These are phyloP conservation scores for Caiman crocodilus DNA, from an alignment of 2,797 vertebrate species.

Conservation along the genomic window DNA sequence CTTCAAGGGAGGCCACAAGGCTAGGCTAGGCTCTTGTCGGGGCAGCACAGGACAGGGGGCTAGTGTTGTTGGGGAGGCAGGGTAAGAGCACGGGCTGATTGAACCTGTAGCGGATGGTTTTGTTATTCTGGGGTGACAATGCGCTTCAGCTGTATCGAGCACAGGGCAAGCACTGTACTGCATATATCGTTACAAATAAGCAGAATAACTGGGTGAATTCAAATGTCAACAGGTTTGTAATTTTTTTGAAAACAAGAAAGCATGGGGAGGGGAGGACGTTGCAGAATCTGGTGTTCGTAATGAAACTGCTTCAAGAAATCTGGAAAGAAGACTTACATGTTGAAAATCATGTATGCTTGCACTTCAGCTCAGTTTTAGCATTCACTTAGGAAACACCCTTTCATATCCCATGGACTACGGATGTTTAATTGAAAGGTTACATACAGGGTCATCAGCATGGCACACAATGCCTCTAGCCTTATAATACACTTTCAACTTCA, in stretches of 20 bases:
- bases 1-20: background rate
- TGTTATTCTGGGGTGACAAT: background rate
- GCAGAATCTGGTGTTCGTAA: background rate
- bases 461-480: constrained; percentile 85
- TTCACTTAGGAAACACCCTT: constrained; percentile 1
- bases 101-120: background rate
- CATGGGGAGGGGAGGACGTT: background rate
- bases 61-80: background rate
- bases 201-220: background rate
- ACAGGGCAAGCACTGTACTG: background rate
- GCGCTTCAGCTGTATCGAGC: background rate
- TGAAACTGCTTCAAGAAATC: background rate
- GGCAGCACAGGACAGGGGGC: background rate
- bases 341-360: background rate
- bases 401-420: constrained; percentile 49
- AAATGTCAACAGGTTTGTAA: background rate
- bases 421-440: constrained; percentile 84
- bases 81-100: background rate
- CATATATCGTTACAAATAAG: background rate
- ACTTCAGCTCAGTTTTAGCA: background rate
- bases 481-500: constrained; percentile 85
- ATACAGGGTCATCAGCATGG: constrained; percentile 85
- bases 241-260: background rate
- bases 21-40: background rate
- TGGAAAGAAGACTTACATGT: background rate